Percentiles rank a stretch among this genome's conserved stretches.
phyloP scores from a whole-genome alignment of 2,888 invertebrate species.

The Pristionchus maxplancki region DNA sequence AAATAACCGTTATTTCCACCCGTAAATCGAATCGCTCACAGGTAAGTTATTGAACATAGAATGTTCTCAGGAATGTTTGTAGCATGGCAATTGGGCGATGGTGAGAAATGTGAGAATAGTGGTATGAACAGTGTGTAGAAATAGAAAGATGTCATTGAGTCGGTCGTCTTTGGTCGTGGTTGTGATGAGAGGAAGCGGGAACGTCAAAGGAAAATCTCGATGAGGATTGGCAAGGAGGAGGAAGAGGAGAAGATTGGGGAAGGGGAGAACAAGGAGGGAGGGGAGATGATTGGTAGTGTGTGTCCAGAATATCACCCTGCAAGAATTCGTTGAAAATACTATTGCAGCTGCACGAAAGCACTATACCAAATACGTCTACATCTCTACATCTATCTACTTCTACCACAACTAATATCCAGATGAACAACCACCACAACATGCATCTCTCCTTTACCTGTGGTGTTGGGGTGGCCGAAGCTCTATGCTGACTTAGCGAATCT shows the following conservation, averaged over 20 bases:
- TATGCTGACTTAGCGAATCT: background rate
- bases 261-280: background rate
- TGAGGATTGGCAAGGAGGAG: background rate
- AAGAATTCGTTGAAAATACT: background rate
- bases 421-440: background rate
- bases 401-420: too few relatives aligned
- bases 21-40: background rate
- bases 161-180: constrained; percentile 34
- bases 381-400: background rate
- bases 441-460: constrained; percentile 4
- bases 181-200: background rate
- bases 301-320: background rate
- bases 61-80: background rate
- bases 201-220: constrained; percentile 36
- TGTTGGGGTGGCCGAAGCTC: constrained; percentile 28
- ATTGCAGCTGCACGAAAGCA: too few relatives aligned
- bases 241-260: background rate
- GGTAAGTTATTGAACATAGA: background rate
- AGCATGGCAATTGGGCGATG: background rate
- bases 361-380: background rate
- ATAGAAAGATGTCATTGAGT: background rate
- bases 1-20: background rate
- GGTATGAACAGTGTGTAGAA: background rate
- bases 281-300: background rate
- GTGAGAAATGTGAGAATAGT: background rate